Evolutionary conservation across 1,140 invertebrate genomes (phyloP), one percentile per base, ranked within the genome.

Genomic region (Lepidurus apus): DNA sequence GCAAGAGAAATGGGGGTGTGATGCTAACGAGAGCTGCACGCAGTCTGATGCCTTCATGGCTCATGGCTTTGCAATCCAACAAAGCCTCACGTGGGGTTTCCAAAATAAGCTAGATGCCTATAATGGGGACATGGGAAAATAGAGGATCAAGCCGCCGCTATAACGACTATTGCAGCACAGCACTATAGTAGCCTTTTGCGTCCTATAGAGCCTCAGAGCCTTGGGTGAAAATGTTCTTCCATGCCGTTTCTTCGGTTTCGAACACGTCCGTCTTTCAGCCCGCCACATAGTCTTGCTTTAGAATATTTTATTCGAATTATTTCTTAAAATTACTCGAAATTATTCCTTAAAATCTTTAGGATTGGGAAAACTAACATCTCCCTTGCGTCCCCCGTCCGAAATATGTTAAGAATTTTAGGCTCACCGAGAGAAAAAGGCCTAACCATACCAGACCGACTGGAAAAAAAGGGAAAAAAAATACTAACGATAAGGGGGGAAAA

Each of bases 91-190:
- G 53, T 65, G 53, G 53, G 53, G 53, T 65, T 65, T 65, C 53
- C 53, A 65, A 65, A 65, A 65, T 65, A 65, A 65, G 53, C 53
- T 65, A 21, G 53, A 65, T 65, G 53, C 53, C 53, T 65, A 65
- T 65, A 65, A 65, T 65, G 53, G 53, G 53, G 53, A 65, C 53
- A 65, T 65, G 53, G 53, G 53, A 65, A 65, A 65, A 65, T 65
- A 65, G 53, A 65, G 53, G 53, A 65, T 65, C 53, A 65, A 65
- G 53, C 53, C 53, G 53, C 3, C 53, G 53, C 53, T 65, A 65
- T 65, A 65, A 65, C 53, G 53, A 65, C 53, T 21, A 65, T 65
- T 65, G 53, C 53, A 65, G 53, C 53, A 65, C 53, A 65, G 53
- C 53, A 65, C 17, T 65, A 65, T 13, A 34, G 34, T 34, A 34